These are phyloP conservation scores for Babyrousa celebensis DNA, from an alignment of 2,797 vertebrate genomes.

Conservation along the genomic window DNA sequence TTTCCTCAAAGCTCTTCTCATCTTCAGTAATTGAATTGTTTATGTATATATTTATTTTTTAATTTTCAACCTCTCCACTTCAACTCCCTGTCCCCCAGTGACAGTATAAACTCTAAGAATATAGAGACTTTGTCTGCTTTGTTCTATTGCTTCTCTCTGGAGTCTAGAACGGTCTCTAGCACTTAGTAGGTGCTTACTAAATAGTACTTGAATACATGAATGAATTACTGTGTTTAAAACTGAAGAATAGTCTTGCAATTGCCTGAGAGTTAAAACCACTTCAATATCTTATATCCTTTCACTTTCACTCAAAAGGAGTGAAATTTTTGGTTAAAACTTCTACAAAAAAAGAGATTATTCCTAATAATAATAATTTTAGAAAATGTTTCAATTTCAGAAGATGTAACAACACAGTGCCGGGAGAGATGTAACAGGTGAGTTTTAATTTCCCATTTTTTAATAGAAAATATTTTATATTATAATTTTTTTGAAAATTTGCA, in stretches of 20 bases:
- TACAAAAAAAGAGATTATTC: neutral
- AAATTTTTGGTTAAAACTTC: conserved; percentile 2
- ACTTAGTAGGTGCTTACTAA: neutral
- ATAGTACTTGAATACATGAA: neutral
- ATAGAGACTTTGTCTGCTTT: neutral
- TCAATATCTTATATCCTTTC: neutral
- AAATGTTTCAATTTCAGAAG: conserved; percentile 33
- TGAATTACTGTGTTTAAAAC: neutral
- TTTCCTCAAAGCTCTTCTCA: neutral
- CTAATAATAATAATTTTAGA: conserved; percentile 17
- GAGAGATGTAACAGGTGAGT: neutral
- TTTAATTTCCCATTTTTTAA: conserved; percentile 39
- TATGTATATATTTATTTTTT: neutral
- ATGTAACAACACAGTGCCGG: neutral
- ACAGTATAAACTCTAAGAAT: neutral
- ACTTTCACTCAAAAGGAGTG: conserved; percentile 6
- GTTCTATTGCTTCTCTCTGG: neutral
- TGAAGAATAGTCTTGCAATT: neutral
- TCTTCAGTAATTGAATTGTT: neutral
- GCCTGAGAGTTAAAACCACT: neutral
- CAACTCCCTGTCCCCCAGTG: neutral
- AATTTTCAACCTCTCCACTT: neutral
- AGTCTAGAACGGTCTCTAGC: neutral
- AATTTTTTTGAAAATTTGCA: neutral
- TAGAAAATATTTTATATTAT: conserved; percentile 59